Conservation (phyloP, 1,140 invertebrate species). For the Brachionus plicatilis region DNA sequence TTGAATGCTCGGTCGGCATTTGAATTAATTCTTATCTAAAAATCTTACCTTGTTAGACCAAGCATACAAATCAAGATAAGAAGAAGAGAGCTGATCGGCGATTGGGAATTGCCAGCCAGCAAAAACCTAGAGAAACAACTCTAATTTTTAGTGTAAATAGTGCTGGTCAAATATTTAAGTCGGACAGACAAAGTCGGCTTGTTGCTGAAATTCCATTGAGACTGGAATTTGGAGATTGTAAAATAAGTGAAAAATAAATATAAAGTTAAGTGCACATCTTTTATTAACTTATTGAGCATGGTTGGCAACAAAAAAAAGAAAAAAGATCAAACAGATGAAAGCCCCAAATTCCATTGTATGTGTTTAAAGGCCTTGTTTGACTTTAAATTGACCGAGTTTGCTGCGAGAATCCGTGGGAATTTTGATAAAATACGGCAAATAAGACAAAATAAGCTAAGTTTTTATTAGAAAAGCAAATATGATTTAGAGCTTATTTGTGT, state of each 20-base stretch:
- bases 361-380: not conserved
- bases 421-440: not conserved
- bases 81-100: not conserved
- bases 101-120: not conserved
- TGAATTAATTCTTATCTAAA: not conserved
- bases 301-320: not conserved
- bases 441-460: not conserved
- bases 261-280: slow-evolving; percentile 29
- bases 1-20: not conserved
- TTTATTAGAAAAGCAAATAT: slow-evolving; percentile 29
- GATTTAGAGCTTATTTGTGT: slow-evolving; percentile 5
- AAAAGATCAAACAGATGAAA: not conserved
- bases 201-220: not conserved
- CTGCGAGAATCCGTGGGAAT: slow-evolving; percentile 5
- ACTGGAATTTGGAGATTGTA: slow-evolving; percentile 9
- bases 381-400: slow-evolving; percentile 23
- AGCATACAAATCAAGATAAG: slow-evolving; percentile 7
- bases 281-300: slow-evolving; percentile 9
- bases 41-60: slow-evolving; percentile 20
- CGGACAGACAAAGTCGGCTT: not conserved
- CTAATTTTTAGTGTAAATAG: slow-evolving; percentile 25
- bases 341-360: not conserved
- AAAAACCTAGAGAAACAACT: not conserved
- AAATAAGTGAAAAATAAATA: slow-evolving; percentile 35
- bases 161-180: slow-evolving; percentile 24